Conservation (phyloP, 2,113 vertebrate species). For the Tricholaema leucomelas region DNA sequence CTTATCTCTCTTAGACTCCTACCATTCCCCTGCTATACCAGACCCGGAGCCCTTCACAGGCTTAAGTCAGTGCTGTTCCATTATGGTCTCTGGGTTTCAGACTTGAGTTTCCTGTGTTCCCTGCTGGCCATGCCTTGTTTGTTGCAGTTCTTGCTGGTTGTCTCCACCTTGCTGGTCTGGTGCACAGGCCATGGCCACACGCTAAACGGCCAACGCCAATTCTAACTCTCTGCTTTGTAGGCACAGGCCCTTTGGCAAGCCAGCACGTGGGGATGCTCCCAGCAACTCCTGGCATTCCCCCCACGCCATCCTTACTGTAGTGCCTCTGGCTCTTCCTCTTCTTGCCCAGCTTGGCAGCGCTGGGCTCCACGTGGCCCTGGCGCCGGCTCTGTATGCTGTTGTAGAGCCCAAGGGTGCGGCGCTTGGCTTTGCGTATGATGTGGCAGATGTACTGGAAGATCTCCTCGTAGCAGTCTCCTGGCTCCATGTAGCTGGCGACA, state of each 20-base stretch:
- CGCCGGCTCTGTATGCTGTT: conserved; percentile 81
- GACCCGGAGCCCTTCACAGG: neutral
- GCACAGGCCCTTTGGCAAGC: neutral
- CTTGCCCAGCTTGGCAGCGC: neutral
- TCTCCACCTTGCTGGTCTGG: neutral
- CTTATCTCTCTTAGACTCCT: neutral
- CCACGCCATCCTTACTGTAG: conserved; percentile 64
- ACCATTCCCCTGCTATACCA: neutral
- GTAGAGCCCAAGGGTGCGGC: conserved; percentile 82
- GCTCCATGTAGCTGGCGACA: conserved; percentile 90
- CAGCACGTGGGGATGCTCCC: neutral
- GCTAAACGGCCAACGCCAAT: neutral
- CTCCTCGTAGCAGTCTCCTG: conserved; percentile 94
- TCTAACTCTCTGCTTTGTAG: neutral
- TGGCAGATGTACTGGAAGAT: conserved; percentile 95
- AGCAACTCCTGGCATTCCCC: neutral
- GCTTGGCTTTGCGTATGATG: conserved; percentile 87
- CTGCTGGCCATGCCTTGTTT: neutral
- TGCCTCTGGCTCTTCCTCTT: conserved; percentile 72
- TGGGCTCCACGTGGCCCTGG: conserved; percentile 63
- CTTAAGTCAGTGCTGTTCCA: neutral
- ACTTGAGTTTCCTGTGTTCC: neutral
- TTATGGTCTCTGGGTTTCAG: neutral
- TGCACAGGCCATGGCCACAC: accelerated
- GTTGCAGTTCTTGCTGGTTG: neutral